Percentiles rank a stretch among this genome's conserved stretches.
Conservation (phyloP, 2,113 vertebrate genomes). For the Tachysurus fulvidraco region DNA sequence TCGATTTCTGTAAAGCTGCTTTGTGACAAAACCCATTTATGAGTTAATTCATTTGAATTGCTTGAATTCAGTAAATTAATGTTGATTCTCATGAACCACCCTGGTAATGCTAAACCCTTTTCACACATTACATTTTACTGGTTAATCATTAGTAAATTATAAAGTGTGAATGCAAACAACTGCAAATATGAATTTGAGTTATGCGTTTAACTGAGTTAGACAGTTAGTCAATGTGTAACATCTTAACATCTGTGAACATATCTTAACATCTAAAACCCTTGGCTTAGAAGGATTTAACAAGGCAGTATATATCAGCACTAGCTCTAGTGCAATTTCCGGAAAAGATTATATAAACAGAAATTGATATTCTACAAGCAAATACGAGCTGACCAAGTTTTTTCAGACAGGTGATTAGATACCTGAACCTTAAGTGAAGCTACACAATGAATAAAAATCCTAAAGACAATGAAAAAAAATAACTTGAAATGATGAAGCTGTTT, state of each 20-base stretch:
- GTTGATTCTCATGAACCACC: conserved; percentile 20
- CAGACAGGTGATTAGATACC: not conserved
- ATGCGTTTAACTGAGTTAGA: not conserved
- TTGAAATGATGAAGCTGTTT: not conserved
- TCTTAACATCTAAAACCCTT: not conserved
- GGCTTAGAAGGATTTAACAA: not conserved
- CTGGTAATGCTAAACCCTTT: conserved; percentile 2
- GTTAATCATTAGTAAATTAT: not conserved
- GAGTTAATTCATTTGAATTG: no score
- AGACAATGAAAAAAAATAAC: not conserved
- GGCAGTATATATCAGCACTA: not conserved
- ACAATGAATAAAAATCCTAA: not conserved
- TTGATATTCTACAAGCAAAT: not conserved
- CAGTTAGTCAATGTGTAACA: not conserved
- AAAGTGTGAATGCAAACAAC: not conserved
- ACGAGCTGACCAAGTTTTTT: not conserved
- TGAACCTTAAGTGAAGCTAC: not conserved
- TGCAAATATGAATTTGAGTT: not conserved
- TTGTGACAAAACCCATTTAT: no score
- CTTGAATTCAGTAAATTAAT: conserved; percentile 23
- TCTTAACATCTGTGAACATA: no score
- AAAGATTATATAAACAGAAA: not conserved
- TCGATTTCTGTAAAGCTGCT: no score
- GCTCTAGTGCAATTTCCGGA: not conserved
- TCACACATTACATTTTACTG: no score